phyloP scores from a whole-genome alignment of 2,888 invertebrate species.

The Mimas tiliae region DNA sequence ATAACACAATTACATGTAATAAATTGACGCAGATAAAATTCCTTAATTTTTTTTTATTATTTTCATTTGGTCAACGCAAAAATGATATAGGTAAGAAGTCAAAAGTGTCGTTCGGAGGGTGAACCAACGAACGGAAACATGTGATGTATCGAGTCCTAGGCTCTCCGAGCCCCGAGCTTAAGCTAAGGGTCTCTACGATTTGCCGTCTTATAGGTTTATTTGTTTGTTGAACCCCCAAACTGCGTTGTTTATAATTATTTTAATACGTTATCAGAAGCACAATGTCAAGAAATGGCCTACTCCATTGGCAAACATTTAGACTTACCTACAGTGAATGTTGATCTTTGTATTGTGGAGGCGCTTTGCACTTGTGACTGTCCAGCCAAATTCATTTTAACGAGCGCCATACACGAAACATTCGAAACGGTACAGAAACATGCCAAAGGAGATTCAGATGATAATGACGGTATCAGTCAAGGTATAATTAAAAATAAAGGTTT shows the following conservation, averaged over 20 bases:
- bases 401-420: slow-evolving; percentile 63
- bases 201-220: background rate
- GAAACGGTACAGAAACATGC: slow-evolving; percentile 44
- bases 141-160: too few relatives aligned
- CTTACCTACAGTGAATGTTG: slow-evolving; percentile 79
- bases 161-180: too few relatives aligned
- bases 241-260: background rate
- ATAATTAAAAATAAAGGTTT: background rate
- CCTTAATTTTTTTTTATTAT: too few relatives aligned
- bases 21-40: too few relatives aligned
- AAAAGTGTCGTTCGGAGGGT: too few relatives aligned
- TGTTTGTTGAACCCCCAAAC: background rate
- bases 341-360: slow-evolving; percentile 77
- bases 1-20: too few relatives aligned
- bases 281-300: slow-evolving; percentile 73
- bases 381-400: slow-evolving; percentile 54
- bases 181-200: too few relatives aligned
- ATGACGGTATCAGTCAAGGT: slow-evolving; percentile 37
- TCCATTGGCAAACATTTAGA: slow-evolving; percentile 67
- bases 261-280: slow-evolving; percentile 55
- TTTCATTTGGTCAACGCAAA: too few relatives aligned
- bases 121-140: too few relatives aligned
- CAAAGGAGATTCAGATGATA: slow-evolving; percentile 44
- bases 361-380: slow-evolving; percentile 57
- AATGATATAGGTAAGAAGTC: too few relatives aligned